A percentile compares a stretch with the other conserved stretches of the same genome.
These are phyloP conservation scores for Syrphus vitripennis DNA, from an alignment of 2,888 invertebrate species.

Conservation along the genomic window DNA sequence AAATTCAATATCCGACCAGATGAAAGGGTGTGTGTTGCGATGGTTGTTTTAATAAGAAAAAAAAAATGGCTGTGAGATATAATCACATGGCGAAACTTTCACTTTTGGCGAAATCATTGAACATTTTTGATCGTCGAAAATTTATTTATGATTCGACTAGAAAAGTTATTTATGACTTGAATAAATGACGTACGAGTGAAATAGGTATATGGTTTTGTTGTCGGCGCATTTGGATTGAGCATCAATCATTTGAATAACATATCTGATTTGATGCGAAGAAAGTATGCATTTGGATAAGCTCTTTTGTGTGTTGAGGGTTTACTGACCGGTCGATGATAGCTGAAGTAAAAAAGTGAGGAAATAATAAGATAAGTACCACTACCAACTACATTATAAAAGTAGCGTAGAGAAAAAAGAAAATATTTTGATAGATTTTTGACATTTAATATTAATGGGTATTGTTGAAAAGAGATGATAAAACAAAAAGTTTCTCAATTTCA, in stretches of 20 bases:
- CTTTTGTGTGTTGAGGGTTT: neutral
- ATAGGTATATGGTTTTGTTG: conserved; percentile 2
- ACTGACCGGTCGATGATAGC: neutral
- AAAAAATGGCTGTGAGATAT: neutral
- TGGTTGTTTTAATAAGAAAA: neutral
- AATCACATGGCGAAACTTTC: conserved; percentile 42
- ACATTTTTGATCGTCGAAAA: conserved; percentile 36
- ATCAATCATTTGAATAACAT: conserved; percentile 47
- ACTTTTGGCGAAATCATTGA: conserved; percentile 50
- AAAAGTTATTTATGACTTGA: conserved; percentile 39
- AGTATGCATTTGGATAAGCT: conserved; percentile 31
- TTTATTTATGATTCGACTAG: conserved; percentile 38
- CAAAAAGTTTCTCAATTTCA: neutral
- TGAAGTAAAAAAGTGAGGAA: neutral
- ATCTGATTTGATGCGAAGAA: conserved; percentile 36
- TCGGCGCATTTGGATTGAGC: conserved; percentile 14
- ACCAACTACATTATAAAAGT: too few relatives aligned
- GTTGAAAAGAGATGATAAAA: neutral
- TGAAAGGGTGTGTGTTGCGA: neutral
- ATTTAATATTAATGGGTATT: neutral
- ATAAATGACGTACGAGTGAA: conserved; percentile 1
- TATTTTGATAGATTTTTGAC: neutral
- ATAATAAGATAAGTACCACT: neutral
- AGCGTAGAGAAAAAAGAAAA: neutral
- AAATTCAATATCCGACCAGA: neutral